phyloP scores from a whole-genome alignment of 2,797 vertebrate genomes.

The Luscinia megarhynchos region DNA sequence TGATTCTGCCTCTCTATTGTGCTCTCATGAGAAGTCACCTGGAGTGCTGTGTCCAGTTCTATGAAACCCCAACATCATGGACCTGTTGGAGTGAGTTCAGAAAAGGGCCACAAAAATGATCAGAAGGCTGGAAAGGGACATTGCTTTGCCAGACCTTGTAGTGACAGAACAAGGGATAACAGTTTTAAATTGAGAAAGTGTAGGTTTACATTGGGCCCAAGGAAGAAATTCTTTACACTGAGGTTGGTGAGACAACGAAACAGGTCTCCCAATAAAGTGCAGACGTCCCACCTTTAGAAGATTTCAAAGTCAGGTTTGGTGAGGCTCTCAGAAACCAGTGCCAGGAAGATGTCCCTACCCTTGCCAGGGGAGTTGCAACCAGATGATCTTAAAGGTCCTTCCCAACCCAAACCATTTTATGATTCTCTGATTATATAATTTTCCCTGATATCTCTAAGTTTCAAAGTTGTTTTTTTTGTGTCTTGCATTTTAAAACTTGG shows the following conservation, averaged over 20 bases:
- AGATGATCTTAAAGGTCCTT: background rate
- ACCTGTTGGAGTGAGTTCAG: background rate
- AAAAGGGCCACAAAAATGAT: background rate
- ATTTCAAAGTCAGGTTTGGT: background rate
- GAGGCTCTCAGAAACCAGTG: background rate
- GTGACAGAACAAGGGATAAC: background rate
- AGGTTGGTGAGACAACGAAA: background rate
- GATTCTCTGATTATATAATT: background rate
- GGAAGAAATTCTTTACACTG: background rate
- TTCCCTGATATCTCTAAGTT: background rate
- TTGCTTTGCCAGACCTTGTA: background rate
- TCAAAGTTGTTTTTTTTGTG: background rate
- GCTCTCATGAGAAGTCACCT: background rate
- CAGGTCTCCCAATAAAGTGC: background rate
- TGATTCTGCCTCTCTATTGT: background rate
- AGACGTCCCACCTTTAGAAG: background rate
- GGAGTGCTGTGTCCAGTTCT: background rate
- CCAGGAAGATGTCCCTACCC: background rate
- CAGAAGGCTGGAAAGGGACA: background rate
- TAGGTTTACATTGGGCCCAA: background rate
- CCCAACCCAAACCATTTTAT: background rate
- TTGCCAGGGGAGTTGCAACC: accelerated
- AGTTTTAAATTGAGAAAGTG: background rate
- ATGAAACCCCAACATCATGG: background rate
- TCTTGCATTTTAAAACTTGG: background rate